Evolutionary conservation across 2,113 vertebrate species (phyloP).

Genomic region (Aythya baeri): DNA sequence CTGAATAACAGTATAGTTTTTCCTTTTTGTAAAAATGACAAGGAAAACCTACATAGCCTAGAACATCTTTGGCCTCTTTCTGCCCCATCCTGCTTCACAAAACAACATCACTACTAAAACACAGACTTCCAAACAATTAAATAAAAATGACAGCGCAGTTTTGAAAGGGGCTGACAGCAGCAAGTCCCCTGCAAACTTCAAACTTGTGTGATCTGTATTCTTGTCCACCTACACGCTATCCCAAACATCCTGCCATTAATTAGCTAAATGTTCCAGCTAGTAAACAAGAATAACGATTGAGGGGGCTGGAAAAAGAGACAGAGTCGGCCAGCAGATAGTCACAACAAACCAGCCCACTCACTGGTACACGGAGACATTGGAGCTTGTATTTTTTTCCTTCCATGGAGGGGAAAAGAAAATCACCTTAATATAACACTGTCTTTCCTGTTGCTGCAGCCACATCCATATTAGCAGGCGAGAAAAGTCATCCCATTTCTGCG

Average conservation of each 20-base stretch:
- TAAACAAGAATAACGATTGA: slow-evolving; percentile 77
- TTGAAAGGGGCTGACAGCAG: slow-evolving; percentile 54
- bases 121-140: slow-evolving; percentile 40
- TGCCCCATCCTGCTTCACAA: slow-evolving; percentile 23
- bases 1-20: not conserved
- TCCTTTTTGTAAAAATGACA: not conserved
- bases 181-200: slow-evolving; percentile 67
- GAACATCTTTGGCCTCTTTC: slow-evolving; percentile 10
- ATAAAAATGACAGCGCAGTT: slow-evolving; percentile 38
- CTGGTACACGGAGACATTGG: slow-evolving; percentile 6
- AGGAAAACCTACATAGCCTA: not conserved
- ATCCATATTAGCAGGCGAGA: slow-evolving; percentile 87
- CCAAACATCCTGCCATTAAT: slow-evolving; percentile 86
- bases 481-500: slow-evolving; percentile 90
- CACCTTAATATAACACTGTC: slow-evolving; percentile 67
- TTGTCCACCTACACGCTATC: slow-evolving; percentile 80
- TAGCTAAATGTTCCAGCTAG: slow-evolving; percentile 74
- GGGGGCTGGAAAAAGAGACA: slow-evolving; percentile 74
- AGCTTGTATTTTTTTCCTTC: slow-evolving; percentile 53
- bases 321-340: slow-evolving; percentile 72
- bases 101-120: slow-evolving; percentile 21
- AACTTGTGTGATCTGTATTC: slow-evolving; percentile 74
- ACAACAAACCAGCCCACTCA: slow-evolving; percentile 75
- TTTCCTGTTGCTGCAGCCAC: slow-evolving; percentile 57
- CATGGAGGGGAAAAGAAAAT: slow-evolving; percentile 50